Base-by-base conservation (phyloP, 1,140 invertebrate genomes). In the Pantala flavescens region DNA sequence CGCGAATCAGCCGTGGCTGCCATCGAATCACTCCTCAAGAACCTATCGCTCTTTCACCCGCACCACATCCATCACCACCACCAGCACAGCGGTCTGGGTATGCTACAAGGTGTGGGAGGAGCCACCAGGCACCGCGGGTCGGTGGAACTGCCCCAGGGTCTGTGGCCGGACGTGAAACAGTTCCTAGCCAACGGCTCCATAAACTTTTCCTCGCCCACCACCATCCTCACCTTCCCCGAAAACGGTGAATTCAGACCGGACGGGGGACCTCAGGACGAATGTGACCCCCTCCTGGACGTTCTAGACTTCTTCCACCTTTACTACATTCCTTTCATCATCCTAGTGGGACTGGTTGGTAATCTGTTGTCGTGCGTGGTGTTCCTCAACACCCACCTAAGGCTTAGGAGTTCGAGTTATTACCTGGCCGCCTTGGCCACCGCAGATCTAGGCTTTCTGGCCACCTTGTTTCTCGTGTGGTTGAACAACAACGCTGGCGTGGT, bases 361-460 rank as follows among this genome's bases (percentile, higher is more conserved):
- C 76, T 85, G 0, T 75, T 88, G 0, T 87, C 85, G 0, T 87
- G 86, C 76, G 71, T 87, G 0, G 87, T 88, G 0, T 89, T 88
- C 74, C 77, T 87, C 0, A 84, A 83, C 71, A 87, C 86, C 0
- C 84, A 87, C 72, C 76, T 89, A 0, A 85, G 84, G 73, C 82
- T 85, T 77, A 79, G 87, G 0, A 87, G 87, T 72, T 88, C 87
- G 0, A 86, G 86, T 55, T 87, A 87, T 43, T 89, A 88, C 75
- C 75, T 89, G 23, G 86, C 87, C 0, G 88, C 87, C 0, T 76
- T 88, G 23, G 84, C 87, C 0, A 82, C 81, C 0, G 84, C 87
- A 0, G 87, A 88, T 77, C 84, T 86, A 23, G 83, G 84, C 9
- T 88, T 86, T 74, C 79, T 88, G 0, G 76, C 84, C 3, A 82